Percentiles rank a stretch among this genome's conserved stretches.
Conservation (phyloP, 1,140 invertebrate species). For the Calephelis nemesis region DNA sequence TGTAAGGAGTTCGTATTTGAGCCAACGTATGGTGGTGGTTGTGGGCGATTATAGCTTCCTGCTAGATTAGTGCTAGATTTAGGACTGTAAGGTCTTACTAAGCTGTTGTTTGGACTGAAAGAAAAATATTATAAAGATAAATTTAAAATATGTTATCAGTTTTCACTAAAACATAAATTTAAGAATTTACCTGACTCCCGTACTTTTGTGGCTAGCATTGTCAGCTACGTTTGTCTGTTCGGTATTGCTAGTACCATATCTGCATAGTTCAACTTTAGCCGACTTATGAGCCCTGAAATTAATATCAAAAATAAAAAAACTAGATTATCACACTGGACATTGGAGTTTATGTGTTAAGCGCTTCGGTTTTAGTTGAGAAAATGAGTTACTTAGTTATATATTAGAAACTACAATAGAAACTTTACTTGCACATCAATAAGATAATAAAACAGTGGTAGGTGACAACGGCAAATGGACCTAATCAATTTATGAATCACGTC, state of each 20-base stretch:
- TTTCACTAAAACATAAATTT: not conserved
- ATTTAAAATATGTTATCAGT: too few species aligned
- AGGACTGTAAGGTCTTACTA: conserved; percentile 64
- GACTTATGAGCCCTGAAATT: conserved; percentile 59
- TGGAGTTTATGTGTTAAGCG: too few species aligned
- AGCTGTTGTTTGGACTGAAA: conserved; percentile 72
- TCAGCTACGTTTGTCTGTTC: conserved; percentile 64
- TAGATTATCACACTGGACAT: too few species aligned
- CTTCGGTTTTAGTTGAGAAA: too few species aligned
- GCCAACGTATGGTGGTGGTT: conserved; percentile 70
- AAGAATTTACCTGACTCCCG: conserved; percentile 49
- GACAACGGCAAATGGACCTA: too few species aligned
- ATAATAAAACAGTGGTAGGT: too few species aligned
- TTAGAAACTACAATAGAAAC: too few species aligned
- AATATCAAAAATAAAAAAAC: not conserved
- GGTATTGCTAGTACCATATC: conserved; percentile 66
- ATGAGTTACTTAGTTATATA: too few species aligned
- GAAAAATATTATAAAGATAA: too few species aligned
- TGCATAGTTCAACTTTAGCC: conserved; percentile 58
- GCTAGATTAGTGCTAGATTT: conserved; percentile 66
- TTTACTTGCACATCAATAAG: too few species aligned
- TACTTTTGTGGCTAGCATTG: conserved; percentile 62
- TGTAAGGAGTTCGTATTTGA: conserved; percentile 61
- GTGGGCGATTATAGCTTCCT: conserved; percentile 69
- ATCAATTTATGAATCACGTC: too few species aligned